phyloP scores from a whole-genome alignment of 2,113 vertebrate genomes.

The Petaurus breviceps region DNA sequence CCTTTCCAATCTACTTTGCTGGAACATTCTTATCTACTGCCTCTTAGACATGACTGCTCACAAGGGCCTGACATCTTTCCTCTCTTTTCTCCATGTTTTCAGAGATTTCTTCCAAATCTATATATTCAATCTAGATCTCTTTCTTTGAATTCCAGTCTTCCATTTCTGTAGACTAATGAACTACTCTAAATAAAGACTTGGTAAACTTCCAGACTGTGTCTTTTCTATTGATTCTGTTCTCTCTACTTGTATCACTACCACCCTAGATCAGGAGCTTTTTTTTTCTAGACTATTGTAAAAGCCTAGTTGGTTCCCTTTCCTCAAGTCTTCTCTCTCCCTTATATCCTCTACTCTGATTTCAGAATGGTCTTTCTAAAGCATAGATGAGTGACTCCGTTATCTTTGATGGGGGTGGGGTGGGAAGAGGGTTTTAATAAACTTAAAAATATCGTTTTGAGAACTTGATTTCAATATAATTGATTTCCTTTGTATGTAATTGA shows the following conservation, averaged over 20 bases:
- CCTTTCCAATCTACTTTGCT: background rate
- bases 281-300: background rate
- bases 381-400: background rate
- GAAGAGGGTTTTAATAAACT: background rate
- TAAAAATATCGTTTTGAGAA: background rate
- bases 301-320: background rate
- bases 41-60: background rate
- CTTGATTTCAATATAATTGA: background rate
- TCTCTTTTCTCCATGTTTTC: background rate
- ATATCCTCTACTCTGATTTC: background rate
- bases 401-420: background rate
- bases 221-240: background rate
- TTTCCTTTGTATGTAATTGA: background rate
- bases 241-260: background rate
- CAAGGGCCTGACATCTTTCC: background rate
- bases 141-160: background rate
- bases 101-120: background rate
- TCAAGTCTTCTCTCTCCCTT: background rate
- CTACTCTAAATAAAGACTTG: background rate
- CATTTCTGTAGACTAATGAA: background rate
- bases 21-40: background rate
- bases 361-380: background rate
- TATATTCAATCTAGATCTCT: background rate
- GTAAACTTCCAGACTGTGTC: background rate
- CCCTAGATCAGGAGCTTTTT: background rate